Percentiles rank a stretch among this genome's conserved stretches.
These are phyloP conservation scores for Tragelaphus imberbis DNA, from an alignment of 2,113 vertebrate species.

Conservation along the genomic window DNA sequence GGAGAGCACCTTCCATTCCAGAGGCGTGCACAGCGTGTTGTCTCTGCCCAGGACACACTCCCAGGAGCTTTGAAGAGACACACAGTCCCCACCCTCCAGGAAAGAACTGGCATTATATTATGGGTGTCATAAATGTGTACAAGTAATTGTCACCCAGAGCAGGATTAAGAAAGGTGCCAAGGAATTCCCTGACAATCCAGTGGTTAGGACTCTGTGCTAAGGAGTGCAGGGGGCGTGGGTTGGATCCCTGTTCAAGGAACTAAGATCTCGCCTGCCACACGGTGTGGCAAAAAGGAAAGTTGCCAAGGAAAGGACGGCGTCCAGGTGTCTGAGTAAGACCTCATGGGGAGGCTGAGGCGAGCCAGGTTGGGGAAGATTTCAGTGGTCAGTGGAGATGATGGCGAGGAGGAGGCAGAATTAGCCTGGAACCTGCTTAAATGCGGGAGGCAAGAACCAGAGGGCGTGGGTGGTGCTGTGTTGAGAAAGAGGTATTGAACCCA, in stretches of 20 bases:
- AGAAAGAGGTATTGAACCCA: background rate
- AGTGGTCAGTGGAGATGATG: background rate
- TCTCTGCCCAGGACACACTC: background rate
- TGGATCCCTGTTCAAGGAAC: background rate
- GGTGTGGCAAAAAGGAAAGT: background rate
- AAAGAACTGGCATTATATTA: background rate
- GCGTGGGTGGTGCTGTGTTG: rapidly evolving
- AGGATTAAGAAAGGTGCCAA: background rate
- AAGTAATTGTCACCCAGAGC: background rate
- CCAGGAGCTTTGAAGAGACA: background rate
- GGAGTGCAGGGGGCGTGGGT: background rate
- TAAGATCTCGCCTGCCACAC: background rate
- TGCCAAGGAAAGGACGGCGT: background rate
- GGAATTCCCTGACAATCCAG: background rate
- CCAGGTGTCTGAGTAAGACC: background rate
- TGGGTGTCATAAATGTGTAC: rapidly evolving
- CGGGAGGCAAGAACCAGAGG: background rate
- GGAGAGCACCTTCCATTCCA: background rate
- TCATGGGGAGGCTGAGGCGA: background rate
- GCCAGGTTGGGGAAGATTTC: background rate
- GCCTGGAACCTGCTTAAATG: background rate
- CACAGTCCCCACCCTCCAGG: background rate
- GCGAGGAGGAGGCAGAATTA: background rate
- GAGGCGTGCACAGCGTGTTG: rapidly evolving
- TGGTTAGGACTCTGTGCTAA: background rate